phyloP scores from a whole-genome alignment of 2,113 vertebrate genomes.

The Leucopsar rothschildi region DNA sequence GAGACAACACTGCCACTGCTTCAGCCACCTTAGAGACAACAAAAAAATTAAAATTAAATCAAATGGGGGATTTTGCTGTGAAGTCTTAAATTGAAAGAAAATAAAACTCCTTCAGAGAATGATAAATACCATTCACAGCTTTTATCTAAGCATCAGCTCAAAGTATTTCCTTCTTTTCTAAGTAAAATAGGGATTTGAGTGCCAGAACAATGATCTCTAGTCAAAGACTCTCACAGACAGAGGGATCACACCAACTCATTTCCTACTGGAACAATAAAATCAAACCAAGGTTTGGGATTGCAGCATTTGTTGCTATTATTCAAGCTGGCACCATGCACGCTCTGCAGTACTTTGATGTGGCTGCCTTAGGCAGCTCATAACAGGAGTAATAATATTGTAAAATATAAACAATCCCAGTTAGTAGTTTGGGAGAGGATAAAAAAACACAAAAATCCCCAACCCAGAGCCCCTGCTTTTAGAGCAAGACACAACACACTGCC shows the following conservation, averaged over 20 bases:
- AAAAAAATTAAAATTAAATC: background rate
- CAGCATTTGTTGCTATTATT: conserved; percentile 46
- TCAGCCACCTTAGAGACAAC: background rate
- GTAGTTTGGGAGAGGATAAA: background rate
- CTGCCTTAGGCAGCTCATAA: conserved; percentile 66
- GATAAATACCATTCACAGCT: conserved; percentile 47
- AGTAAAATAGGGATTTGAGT: conserved; percentile 64
- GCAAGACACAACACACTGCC: background rate
- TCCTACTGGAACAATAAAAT: conserved; percentile 69
- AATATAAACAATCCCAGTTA: conserved; percentile 62
- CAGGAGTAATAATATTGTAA: conserved; percentile 62
- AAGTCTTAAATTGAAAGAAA: conserved; percentile 11
- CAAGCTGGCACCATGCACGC: background rate
- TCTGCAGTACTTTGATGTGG: conserved; percentile 67
- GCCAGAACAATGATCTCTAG: conserved; percentile 56
- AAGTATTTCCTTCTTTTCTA: conserved; percentile 64
- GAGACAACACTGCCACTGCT: background rate
- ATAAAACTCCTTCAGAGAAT: conserved; percentile 10
- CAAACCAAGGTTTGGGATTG: conserved; percentile 58
- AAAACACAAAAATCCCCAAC: background rate
- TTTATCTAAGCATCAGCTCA: conserved; percentile 58
- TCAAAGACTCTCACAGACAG: conserved; percentile 30
- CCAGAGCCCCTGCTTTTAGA: background rate
- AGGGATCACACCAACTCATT: conserved; percentile 64
- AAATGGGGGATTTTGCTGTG: background rate